Base-by-base conservation (phyloP, 2,888 invertebrate species). In the Allolobophora icterica region DNA sequence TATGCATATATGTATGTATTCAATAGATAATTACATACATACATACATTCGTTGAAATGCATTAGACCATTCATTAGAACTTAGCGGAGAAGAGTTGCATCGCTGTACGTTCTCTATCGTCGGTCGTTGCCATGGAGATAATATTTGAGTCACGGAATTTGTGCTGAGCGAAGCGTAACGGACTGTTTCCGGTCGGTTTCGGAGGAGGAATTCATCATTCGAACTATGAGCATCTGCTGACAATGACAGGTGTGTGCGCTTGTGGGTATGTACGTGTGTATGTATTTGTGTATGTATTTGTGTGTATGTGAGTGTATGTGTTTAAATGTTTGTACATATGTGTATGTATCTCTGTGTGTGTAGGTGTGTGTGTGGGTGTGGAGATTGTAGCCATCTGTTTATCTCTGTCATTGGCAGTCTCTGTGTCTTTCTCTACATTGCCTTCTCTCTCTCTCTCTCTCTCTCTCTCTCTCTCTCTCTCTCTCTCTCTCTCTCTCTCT, bases 121-220 rank as follows among this genome's bases (percentile, higher is more conserved):
- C 24, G 21, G 52, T 52, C 3, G 52, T 19, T 52, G 52, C 52
- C 52, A 52, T 71, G n/a, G 71, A 71, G 71, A n/a, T 71, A n/a
- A 71, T n/a, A 71, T 71, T 71, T 71, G 71, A 71, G 71, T 71
- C 71, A 71, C 71, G 71, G 71, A 71, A n/a, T 71, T 71, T 71
- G 71, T 71, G 71, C 17, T 11, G 6, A 71, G 71, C 71, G n/a
- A 71, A 71, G 71, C 30, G 71, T 71, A n/a, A 71, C 71, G 71
- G 71, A n/a, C 15, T 71, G 71, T 71, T 71, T 71, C 71, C 71
- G 71, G 24, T 52, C 24, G 21, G 52, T 3, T 52, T 52, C 21
- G 24, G 19, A 52, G 52, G 3, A 52, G 52, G 21, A 71, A 71
- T 71, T 71, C 71, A 71, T 71, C n/a, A 71, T 30, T n/a, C 30